These are phyloP conservation scores for Ophthalmolycus amberensis DNA, from an alignment of 2,113 vertebrate species.

Conservation along the genomic window DNA sequence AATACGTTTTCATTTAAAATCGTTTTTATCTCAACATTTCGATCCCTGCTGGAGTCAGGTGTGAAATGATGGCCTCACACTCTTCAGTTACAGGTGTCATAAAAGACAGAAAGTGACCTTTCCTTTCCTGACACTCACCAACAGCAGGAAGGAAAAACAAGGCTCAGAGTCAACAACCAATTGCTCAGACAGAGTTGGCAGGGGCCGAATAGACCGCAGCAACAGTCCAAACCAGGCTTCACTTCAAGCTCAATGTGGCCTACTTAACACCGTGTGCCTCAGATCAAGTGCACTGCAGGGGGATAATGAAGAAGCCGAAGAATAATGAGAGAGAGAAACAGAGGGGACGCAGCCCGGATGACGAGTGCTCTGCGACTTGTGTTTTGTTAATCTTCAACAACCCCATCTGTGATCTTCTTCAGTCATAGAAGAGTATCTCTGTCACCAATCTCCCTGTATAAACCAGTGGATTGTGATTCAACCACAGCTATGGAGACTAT, in stretches of 20 bases:
- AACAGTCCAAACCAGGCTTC: conserved; percentile 6
- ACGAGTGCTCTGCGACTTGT: neutral
- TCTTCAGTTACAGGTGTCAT: neutral
- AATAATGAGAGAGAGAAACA: conserved; percentile 13
- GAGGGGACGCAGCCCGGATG: conserved; percentile 1
- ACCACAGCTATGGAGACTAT: neutral
- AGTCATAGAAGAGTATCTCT: neutral
- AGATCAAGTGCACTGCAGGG: conserved; percentile 16
- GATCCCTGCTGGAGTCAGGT: neutral
- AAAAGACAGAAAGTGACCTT: neutral
- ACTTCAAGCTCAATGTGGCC: conserved; percentile 17
- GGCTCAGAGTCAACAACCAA: neutral
- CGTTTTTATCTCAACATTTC: neutral
- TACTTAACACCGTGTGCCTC: conserved; percentile 1
- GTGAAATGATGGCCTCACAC: neutral
- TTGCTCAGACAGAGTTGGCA: neutral
- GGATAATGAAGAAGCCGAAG: conserved; percentile 14
- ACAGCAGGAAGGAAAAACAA: neutral
- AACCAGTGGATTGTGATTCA: too few relatives aligned
- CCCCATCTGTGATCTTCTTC: neutral
- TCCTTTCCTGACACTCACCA: neutral
- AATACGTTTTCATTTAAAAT: too few relatives aligned
- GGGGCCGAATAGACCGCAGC: too few relatives aligned
- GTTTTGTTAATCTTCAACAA: neutral
- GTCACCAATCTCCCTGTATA: neutral